Evolutionary conservation across 1,140 invertebrate species (phyloP).

Genomic region (Drosophila navojoa): DNA sequence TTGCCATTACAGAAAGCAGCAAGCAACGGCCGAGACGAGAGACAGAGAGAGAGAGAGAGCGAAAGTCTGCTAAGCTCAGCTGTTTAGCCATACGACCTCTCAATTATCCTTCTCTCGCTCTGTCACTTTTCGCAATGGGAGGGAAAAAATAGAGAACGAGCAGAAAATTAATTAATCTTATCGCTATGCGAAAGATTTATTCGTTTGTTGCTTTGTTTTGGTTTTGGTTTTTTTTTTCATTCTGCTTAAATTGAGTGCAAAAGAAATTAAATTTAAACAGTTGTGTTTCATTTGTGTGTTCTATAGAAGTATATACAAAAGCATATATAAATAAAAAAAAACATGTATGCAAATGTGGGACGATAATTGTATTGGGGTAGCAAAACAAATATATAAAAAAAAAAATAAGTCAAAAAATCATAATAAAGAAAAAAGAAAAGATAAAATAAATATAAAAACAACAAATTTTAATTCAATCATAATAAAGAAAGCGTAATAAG

Average conservation of each 20-base stretch:
- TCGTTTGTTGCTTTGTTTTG: neutral
- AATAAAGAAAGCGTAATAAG: too few species aligned
- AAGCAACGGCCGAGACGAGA: neutral
- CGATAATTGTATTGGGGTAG: too few species aligned
- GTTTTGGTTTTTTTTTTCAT: neutral
- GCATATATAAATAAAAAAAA: too few species aligned
- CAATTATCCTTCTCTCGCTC: neutral
- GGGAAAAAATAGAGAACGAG: neutral
- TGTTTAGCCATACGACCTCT: conserved; percentile 20
- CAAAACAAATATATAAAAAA: too few species aligned
- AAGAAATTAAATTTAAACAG: conserved; percentile 15
- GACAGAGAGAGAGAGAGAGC: conserved; percentile 17
- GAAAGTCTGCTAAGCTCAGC: conserved; percentile 31
- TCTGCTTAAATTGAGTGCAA: neutral
- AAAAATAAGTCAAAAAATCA: too few species aligned
- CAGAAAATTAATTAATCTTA: neutral
- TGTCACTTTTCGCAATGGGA: neutral
- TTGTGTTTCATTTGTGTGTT: neutral
- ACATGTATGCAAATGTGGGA: too few species aligned
- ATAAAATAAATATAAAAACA: too few species aligned
- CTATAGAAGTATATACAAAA: too few species aligned
- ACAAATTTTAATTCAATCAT: too few species aligned
- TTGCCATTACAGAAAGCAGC: conserved; percentile 12
- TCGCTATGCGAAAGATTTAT: neutral
- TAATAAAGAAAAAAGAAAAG: too few species aligned